Evolutionary conservation across 2,888 invertebrate species (phyloP).

Genomic region (Mythimna loreyi): DNA sequence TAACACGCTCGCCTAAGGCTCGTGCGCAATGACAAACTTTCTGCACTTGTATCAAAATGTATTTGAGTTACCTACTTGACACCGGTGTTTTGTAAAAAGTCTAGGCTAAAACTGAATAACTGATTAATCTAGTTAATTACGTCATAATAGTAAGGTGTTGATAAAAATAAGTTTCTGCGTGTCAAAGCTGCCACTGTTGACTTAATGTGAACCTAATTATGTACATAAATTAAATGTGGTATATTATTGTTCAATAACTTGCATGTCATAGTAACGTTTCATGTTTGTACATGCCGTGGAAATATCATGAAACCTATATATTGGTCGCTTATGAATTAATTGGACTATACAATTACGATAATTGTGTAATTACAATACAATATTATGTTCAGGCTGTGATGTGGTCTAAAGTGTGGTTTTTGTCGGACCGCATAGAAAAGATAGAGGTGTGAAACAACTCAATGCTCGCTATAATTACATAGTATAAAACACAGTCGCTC

Average conservation of each 20-base stretch:
- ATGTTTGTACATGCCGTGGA: slow-evolving; percentile 37
- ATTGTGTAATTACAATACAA: slow-evolving; percentile 41
- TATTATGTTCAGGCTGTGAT: background rate
- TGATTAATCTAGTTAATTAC: too few species aligned
- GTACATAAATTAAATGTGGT: background rate
- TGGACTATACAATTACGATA: slow-evolving; percentile 37
- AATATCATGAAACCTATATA: slow-evolving; percentile 32
- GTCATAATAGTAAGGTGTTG: background rate
- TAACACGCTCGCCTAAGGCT: too few species aligned
- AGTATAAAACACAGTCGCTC: too few species aligned
- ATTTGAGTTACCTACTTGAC: too few species aligned
- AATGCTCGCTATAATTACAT: too few species aligned
- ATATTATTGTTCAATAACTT: slow-evolving; percentile 15
- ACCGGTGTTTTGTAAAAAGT: too few species aligned
- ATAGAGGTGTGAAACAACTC: too few species aligned
- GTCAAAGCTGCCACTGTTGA: background rate
- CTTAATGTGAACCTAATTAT: background rate
- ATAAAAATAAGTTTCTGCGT: background rate
- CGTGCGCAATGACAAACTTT: too few species aligned
- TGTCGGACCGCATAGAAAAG: too few species aligned
- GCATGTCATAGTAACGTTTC: slow-evolving; percentile 46
- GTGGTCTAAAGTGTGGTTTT: too few species aligned
- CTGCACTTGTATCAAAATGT: too few species aligned
- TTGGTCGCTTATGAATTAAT: slow-evolving; percentile 42
- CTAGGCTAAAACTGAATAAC: too few species aligned